Evolutionary conservation across 2,888 invertebrate genomes (phyloP), one percentile per base, ranked within the genome.

Genomic region (Machimus atricapillus): DNA sequence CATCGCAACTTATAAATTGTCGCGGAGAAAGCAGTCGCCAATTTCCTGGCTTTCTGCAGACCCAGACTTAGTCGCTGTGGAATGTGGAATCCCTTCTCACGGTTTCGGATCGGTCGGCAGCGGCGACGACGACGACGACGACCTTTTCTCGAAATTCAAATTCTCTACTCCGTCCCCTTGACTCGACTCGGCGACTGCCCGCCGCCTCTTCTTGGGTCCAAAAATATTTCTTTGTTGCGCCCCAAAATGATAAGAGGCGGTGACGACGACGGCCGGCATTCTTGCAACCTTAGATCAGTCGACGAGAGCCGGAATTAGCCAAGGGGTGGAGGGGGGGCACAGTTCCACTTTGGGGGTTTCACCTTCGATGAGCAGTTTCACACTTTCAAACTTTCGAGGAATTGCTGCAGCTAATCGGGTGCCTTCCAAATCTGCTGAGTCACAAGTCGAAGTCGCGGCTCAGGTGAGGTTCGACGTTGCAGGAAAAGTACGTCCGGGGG

Each of bases 161-260:
- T 40, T 12, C 23, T 9, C 14, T 4, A 19, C 43, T 40, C 43
- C 4, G 23, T 78, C 40, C 43, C 9, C 43, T 27, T 12, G 12
- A 2, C 66, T 27, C 27, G 12, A 2, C 66, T 23, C 23, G 23
- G 7, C n/a, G n/a, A 7, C 23, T 23, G 23, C 23, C 19, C 58
- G 23, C 23, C 19, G 58, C 27, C 23, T 66, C 23, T 66, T 27
- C n/a, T 9, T 43, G 40, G 12, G 14, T 78, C 78, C 78, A 78
- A 78, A 78, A 78, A 78, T 78, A 78, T 78, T 78, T 78, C 40
- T 78, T 78, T 43, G 37, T 78, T 78, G 78, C 37, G 76, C n/a
- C 43, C 40, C 43, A 9, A 78, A 78, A 78, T 78, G 78, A 78
- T 78, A 78, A 40, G 40, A 37, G 43, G 66, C 66, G 23, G 43